Conservation (phyloP, 2,888 invertebrate genomes). For the Mycalesis mineus region DNA sequence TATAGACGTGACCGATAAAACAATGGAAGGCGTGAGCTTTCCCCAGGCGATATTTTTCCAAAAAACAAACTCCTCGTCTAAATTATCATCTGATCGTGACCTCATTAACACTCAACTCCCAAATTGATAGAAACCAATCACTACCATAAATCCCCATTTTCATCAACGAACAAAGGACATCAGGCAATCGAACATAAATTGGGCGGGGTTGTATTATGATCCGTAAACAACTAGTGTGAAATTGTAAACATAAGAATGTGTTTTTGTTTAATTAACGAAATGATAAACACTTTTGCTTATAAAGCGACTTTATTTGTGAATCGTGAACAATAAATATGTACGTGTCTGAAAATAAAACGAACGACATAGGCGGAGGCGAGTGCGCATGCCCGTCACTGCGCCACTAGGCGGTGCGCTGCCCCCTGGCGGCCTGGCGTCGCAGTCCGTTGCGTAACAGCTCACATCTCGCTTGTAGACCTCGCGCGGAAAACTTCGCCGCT, state of each 20-base stretch:
- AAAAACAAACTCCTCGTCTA: background rate
- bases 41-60: background rate
- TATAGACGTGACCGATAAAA: background rate
- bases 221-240: background rate
- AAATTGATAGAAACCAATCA: slow-evolving; percentile 12
- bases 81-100: background rate
- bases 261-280: slow-evolving; percentile 12
- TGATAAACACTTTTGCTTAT: slow-evolving; percentile 1
- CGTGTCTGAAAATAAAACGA: slow-evolving; percentile 29
- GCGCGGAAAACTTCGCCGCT: slow-evolving; percentile 69
- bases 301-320: slow-evolving; percentile 21
- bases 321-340: slow-evolving; percentile 25
- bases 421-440: slow-evolving; percentile 72
- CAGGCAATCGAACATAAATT: background rate
- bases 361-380: slow-evolving; percentile 31
- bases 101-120: slow-evolving; percentile 2
- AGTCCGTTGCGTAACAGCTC: slow-evolving; percentile 75
- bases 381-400: slow-evolving; percentile 78
- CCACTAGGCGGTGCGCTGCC: slow-evolving; percentile 71
- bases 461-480: slow-evolving; percentile 66
- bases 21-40: background rate
- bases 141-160: background rate
- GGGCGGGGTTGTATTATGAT: too few relatives aligned
- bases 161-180: slow-evolving; percentile 17
- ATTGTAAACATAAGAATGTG: background rate